Percentiles rank a stretch among this genome's conserved stretches.
phyloP scores from a whole-genome alignment of 2,797 vertebrate species.

The Crypturellus tataupa region DNA sequence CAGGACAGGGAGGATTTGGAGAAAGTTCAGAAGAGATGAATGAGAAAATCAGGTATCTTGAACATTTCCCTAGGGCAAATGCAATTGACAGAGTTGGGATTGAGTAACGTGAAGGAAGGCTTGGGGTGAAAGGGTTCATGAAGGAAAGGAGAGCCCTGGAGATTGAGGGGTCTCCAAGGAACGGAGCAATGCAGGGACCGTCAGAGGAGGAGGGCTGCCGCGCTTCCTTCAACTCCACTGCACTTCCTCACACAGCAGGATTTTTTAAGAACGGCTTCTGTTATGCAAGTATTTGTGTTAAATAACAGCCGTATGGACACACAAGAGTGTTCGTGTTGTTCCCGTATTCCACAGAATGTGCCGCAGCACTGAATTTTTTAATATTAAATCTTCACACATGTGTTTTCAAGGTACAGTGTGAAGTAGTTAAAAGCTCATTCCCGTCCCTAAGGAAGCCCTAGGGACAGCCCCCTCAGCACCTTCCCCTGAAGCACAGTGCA shows the following conservation, averaged over 20 bases:
- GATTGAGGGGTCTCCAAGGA: not conserved
- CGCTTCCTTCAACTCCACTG: not conserved
- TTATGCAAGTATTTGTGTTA: not conserved
- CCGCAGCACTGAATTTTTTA: too few relatives aligned
- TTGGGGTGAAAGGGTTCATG: not conserved
- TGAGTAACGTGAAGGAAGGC: not conserved
- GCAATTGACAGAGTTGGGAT: not conserved
- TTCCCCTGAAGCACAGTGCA: too few relatives aligned
- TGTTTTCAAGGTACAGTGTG: not conserved
- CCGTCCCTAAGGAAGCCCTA: not conserved
- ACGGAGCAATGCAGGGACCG: not conserved
- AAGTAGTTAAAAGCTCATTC: not conserved
- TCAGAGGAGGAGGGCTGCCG: not conserved
- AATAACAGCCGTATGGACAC: not conserved
- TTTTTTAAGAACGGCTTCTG: not conserved
- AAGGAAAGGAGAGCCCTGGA: not conserved
- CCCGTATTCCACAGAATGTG: not conserved
- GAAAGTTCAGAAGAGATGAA: not conserved
- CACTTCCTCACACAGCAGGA: not conserved
- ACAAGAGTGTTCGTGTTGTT: rapidly evolving
- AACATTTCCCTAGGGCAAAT: not conserved
- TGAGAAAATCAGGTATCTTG: not conserved
- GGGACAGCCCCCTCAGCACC: too few relatives aligned
- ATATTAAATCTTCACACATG: not conserved
- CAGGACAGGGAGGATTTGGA: not conserved